Evolutionary conservation across 2,797 vertebrate genomes (phyloP), one percentile per base, ranked within the genome.

Genomic region (Allobates femoralis): DNA sequence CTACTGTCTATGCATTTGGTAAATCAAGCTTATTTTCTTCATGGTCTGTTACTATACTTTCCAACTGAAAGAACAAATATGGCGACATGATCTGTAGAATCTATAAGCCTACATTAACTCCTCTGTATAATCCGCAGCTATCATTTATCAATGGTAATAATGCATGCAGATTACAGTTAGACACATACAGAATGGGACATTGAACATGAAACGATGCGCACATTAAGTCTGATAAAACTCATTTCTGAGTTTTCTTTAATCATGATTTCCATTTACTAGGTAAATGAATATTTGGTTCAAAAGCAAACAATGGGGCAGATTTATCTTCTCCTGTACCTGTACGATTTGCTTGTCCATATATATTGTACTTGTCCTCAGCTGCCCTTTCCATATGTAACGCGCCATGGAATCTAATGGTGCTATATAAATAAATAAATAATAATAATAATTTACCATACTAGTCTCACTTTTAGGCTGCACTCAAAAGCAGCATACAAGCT

Each of bases 101-200:
- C 79, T 81, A 67, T 82, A 86, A 86, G n/a, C 58, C 71, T 56
- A 15, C 79, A 77, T 64, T 67, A 77, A 41, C 11, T 23, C 64
- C 79, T 34, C 76, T 53, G 50, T 16, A 15, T 75, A 28, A 32
- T 58, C 11, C 41, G 19, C 21, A 51, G n/a, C 37, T 21, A 12
- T 64, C 69, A 86, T 86, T 81, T 74, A 73, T 81, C 85, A 81
- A 30, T 76, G 79, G 85, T 86, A 86, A 81, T 86, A 86, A 81
- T 86, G 69, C 85, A 81, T 76, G 51, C 28, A 81, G 69, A 81
- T 76, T 81, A 56, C 56, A 76, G 23, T 81, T 23, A 73, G 79
- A 86, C 79, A 81, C 85, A 81, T 41, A 30, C 16, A 76, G 28
- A 64, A 86, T 76, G 85, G 79, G 66, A 81, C 69, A 86, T 81